A percentile compares a stretch with the other conserved stretches of the same genome.
Evolutionary conservation across 2,797 vertebrate genomes (phyloP).

Genomic region (Pseudochaenichthys georgianus): DNA sequence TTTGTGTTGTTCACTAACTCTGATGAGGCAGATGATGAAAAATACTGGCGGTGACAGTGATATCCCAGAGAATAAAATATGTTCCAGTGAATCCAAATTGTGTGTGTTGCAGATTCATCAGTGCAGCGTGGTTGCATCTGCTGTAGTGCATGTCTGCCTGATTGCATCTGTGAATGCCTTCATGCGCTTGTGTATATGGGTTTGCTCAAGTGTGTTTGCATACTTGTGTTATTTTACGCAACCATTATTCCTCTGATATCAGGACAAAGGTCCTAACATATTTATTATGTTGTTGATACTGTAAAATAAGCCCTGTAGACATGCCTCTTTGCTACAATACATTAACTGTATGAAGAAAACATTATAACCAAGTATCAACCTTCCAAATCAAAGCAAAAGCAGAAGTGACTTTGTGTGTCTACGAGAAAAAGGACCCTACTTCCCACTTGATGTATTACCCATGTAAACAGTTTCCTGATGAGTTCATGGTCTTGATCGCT

Average conservation of each 20-base stretch:
- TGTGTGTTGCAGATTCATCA: slow-evolving; percentile 61
- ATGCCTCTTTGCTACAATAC: slow-evolving; percentile 1
- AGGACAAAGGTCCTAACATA: slow-evolving; percentile 18
- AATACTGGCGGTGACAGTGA: neutral
- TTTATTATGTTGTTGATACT: neutral
- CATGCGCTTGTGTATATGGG: slow-evolving; percentile 13
- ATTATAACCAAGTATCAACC: neutral
- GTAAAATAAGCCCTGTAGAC: slow-evolving; percentile 9
- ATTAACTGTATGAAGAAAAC: neutral
- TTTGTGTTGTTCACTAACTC: neutral
- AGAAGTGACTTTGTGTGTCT: no score
- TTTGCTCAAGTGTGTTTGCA: slow-evolving; percentile 21
- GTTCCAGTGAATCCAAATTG: slow-evolving; percentile 21
- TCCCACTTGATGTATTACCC: no score
- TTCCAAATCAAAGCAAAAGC: no score
- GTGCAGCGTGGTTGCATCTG: slow-evolving; percentile 47
- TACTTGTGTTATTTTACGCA: neutral
- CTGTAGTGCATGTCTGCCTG: slow-evolving; percentile 40
- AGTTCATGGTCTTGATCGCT: no score
- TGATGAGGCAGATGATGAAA: neutral
- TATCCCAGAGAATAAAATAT: slow-evolving; percentile 6
- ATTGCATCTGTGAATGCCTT: slow-evolving; percentile 31
- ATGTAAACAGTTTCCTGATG: no score
- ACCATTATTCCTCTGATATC: neutral
- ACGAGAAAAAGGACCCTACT: no score